phyloP scores from a whole-genome alignment of 2,113 vertebrate species.

The Lophura nycthemera region DNA sequence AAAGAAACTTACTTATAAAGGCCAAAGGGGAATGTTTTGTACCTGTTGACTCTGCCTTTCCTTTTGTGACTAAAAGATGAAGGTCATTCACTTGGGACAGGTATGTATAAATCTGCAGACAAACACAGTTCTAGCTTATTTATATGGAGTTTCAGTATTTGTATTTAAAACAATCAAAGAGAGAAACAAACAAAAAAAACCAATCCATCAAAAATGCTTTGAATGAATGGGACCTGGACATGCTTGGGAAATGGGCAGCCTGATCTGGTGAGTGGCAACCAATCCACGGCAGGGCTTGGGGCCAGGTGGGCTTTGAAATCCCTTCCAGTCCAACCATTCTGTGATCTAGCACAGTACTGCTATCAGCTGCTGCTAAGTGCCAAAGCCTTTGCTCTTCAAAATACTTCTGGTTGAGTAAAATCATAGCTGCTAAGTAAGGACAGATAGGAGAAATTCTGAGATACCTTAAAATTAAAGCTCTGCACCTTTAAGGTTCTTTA shows the following conservation, averaged over 20 bases:
- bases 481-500: neutral
- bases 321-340: no score
- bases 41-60: neutral
- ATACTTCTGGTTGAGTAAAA: neutral
- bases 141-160: neutral
- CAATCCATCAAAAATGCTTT: neutral
- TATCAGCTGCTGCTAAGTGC: neutral
- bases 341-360: accelerated
- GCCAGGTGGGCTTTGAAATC: no score
- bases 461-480: neutral
- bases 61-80: neutral
- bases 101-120: accelerated
- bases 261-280: no score
- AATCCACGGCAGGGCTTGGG: no score
- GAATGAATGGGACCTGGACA: accelerated
- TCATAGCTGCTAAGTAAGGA: neutral
- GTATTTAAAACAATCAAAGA: neutral
- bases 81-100: neutral
- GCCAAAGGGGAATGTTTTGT: neutral
- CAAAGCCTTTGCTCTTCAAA: neutral
- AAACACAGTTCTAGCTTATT: neutral
- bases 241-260: no score
- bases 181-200: neutral
- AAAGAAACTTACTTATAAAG: neutral
- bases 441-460: neutral